Base-by-base conservation (phyloP, 1,140 invertebrate species). In the Platyscapa corneri region DNA sequence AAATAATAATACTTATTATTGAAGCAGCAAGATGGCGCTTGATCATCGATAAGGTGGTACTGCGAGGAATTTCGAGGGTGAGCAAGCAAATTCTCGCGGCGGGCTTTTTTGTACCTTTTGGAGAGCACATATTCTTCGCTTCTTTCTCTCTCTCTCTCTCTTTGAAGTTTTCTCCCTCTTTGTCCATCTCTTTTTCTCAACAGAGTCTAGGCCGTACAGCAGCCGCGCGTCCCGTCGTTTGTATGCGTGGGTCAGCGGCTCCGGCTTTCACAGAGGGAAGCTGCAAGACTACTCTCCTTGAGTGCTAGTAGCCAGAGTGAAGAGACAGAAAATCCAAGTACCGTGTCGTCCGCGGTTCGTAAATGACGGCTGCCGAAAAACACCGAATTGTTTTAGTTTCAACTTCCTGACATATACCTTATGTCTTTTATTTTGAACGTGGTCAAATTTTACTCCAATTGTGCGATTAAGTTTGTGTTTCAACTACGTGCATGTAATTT, bases 201-300 rank as follows among this genome's bases (percentile, higher is more conserved):
- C 34, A n/a, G 53, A 60, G 56, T 46, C 60, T 46, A 65, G 32
- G 60, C 53, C 37, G 37, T 65, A n/a, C 37, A 82, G 37, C 65
- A 34, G 75, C 46, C 8, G 49, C 75, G 70, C 75, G 75, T 12
- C 20, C 42, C 32, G 46, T 82, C 46, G 79, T 65, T 70, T 49
- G 80, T 82, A 82, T 82, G 70, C 80, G 80, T 82, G 67, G 80
- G 80, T 82, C 80, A 82, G 80, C 80, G 67, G 70, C 80, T 82
- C 65, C 46, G 23, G 67, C 67, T 82, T 30, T 30, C 70, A 39
- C 77, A 12, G 64, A 81, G 79, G 79, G 79, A 70, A 72, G 79
- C 79, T 81, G 79, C 34, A 53, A 20, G 39, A 79, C 49, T 78
- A 16, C 76, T 72, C 67, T 42, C 72, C 37, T 8, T 10, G 56